These are phyloP conservation scores for Ifrita kowaldi DNA, from an alignment of 2,113 vertebrate genomes.

Conservation along the genomic window DNA sequence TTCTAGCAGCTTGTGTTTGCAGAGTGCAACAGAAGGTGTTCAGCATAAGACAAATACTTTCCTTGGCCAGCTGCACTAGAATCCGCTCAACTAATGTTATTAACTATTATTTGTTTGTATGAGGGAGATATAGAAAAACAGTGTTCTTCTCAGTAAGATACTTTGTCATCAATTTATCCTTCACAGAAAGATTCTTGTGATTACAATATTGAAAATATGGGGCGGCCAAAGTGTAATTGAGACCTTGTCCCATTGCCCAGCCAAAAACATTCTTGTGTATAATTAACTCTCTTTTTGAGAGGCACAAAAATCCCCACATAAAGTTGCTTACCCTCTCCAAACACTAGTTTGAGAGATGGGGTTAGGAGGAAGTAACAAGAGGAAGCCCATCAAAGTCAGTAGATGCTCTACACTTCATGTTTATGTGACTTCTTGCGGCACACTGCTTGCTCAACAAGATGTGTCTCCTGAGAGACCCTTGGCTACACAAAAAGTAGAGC, in stretches of 20 bases:
- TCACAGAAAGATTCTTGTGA: background rate
- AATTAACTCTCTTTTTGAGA: background rate
- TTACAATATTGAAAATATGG: background rate
- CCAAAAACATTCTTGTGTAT: background rate
- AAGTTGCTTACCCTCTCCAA: background rate
- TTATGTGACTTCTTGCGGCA: background rate
- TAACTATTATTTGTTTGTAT: background rate
- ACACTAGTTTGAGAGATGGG: background rate
- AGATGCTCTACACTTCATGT: background rate
- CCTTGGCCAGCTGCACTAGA: background rate
- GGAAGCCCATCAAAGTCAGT: background rate
- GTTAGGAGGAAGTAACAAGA: background rate
- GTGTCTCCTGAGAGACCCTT: background rate
- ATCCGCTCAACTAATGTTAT: background rate
- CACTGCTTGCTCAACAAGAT: background rate
- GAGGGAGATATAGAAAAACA: background rate
- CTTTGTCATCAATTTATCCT: background rate
- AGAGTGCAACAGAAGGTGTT: constrained; percentile 27
- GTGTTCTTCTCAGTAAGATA: background rate
- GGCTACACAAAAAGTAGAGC: background rate
- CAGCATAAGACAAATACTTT: constrained; percentile 27
- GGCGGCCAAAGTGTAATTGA: background rate
- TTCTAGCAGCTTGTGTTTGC: constrained; percentile 46
- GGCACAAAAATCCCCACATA: background rate
- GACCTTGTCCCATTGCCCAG: background rate